Conservation (phyloP, 2,797 vertebrate genomes). For the Myotis daubentonii region DNA sequence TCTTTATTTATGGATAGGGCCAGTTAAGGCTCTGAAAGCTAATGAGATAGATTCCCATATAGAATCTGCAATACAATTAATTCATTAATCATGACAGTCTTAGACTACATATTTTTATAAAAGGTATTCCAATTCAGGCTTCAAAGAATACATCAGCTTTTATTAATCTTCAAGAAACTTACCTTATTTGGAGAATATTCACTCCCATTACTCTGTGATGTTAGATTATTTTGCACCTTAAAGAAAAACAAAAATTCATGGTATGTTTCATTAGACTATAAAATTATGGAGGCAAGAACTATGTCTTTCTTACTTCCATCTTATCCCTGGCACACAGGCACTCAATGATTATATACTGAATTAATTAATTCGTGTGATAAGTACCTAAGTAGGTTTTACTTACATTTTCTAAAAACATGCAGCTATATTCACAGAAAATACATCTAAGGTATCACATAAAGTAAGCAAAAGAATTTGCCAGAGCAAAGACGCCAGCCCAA, state of each 20-base stretch:
- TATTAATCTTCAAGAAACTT: conserved; percentile 28
- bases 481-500: background rate
- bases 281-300: background rate
- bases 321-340: background rate
- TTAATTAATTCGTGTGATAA: background rate
- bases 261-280: background rate
- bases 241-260: background rate
- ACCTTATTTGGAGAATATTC: conserved; percentile 85
- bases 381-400: background rate
- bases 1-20: background rate
- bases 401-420: conserved; percentile 1
- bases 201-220: conserved; percentile 81
- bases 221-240: conserved; percentile 80
- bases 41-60: background rate
- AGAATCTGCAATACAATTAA: background rate
- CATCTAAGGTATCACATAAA: background rate
- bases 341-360: background rate
- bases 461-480: background rate
- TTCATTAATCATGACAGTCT: background rate
- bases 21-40: background rate
- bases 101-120: background rate
- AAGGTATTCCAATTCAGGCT: background rate
- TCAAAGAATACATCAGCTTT: background rate
- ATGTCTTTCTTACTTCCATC: background rate
- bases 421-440: background rate